phyloP scores from a whole-genome alignment of 2,888 invertebrate species.

The Andrena camellia region DNA sequence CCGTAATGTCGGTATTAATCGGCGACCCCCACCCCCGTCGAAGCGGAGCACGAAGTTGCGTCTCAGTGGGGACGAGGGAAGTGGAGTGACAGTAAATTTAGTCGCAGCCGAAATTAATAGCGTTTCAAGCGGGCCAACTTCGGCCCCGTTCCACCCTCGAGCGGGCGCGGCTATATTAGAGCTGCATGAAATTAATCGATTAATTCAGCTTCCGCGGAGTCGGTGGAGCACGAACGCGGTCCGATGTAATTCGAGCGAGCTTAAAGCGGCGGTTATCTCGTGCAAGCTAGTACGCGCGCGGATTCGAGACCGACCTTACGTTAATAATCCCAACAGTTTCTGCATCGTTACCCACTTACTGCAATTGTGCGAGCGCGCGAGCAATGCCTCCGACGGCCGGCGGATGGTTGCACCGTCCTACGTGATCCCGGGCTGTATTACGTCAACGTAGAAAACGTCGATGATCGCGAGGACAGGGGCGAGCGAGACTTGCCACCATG shows the following conservation, averaged over 20 bases:
- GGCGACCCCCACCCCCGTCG: background rate
- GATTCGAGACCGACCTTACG: slow-evolving; percentile 61
- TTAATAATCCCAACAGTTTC: slow-evolving; percentile 64
- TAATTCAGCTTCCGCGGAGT: slow-evolving; percentile 58
- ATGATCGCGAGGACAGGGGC: slow-evolving; percentile 25
- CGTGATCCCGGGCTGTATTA: slow-evolving; percentile 55
- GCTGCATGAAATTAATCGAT: slow-evolving; percentile 63
- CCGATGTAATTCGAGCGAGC: slow-evolving; percentile 61
- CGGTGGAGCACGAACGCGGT: slow-evolving; percentile 48
- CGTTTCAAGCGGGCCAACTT: slow-evolving; percentile 8
- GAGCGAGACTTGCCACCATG: background rate
- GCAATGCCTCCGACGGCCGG: slow-evolving; percentile 24
- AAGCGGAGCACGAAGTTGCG: background rate
- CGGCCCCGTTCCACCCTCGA: background rate
- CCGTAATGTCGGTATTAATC: background rate
- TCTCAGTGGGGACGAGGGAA: background rate
- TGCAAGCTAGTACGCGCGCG: slow-evolving; percentile 36
- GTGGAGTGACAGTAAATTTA: background rate
- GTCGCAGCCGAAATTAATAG: slow-evolving; percentile 15
- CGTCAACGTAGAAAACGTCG: slow-evolving; percentile 62
- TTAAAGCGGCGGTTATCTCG: slow-evolving; percentile 44
- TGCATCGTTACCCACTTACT: slow-evolving; percentile 64
- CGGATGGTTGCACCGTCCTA: slow-evolving; percentile 51
- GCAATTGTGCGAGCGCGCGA: slow-evolving; percentile 51
- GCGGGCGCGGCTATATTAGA: slow-evolving; percentile 24